Conservation (phyloP, 2,113 vertebrate species). For the Ginglymostoma cirratum region DNA sequence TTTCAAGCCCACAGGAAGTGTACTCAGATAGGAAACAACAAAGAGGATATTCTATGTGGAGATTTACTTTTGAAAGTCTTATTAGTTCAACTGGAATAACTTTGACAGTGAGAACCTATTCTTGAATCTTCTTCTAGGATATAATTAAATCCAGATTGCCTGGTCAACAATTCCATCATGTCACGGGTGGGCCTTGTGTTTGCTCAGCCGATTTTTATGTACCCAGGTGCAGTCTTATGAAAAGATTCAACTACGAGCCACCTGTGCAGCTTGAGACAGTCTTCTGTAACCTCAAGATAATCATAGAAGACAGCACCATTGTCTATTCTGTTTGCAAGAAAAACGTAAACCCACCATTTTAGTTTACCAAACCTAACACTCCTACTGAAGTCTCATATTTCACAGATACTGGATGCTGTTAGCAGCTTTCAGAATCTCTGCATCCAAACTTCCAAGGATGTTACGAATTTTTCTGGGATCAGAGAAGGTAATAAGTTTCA, state of each 20-base stretch:
- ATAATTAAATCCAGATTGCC: slow-evolving; percentile 16
- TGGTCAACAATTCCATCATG: slow-evolving; percentile 4
- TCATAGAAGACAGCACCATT: slow-evolving; percentile 8
- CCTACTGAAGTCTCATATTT: neutral
- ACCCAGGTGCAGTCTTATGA: slow-evolving; percentile 16
- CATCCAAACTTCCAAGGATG: neutral
- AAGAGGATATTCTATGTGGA: neutral
- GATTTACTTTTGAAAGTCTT: slow-evolving; percentile 19
- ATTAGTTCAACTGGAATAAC: slow-evolving; percentile 17
- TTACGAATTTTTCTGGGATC: neutral
- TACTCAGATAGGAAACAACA: neutral
- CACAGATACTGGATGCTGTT: neutral
- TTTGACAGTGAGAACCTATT: slow-evolving; percentile 22
- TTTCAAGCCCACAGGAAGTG: neutral
- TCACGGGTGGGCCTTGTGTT: neutral
- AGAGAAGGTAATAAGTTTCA: neutral
- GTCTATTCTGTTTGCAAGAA: slow-evolving; percentile 21
- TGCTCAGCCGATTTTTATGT: neutral
- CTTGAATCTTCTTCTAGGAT: neutral
- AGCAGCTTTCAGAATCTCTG: neutral
- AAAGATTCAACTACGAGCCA: neutral
- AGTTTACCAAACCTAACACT: neutral
- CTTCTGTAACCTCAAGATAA: slow-evolving; percentile 15
- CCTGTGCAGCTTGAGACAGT: slow-evolving; percentile 4
- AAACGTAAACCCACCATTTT: neutral